Base-by-base conservation (phyloP, 2,797 vertebrate genomes). In the Muscicapa comitata region DNA sequence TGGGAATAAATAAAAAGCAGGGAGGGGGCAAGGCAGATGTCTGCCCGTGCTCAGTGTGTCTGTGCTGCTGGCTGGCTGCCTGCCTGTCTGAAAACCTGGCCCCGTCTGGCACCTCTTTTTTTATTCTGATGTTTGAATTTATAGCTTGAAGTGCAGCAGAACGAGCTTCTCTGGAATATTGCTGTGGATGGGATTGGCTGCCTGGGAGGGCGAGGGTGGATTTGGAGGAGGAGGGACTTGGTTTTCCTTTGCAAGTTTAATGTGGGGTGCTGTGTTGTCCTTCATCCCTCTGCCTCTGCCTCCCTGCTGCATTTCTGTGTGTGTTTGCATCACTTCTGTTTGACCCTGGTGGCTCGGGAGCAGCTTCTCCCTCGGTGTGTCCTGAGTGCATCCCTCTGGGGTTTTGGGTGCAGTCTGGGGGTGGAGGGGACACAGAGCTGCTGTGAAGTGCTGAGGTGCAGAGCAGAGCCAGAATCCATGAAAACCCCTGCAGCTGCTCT, bases 41-140 rank as follows among this genome's bases (percentile, higher is more conserved):
- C 81, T 80, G 33, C 31, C 72, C 55, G 23, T 29, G 68, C 79
- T n/a, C 43, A 3, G 28, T 11, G 20, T 50, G 59, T 51, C 3
- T 25, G 54, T n/a, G 4, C 45, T 61, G 45, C 82, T 90, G 91
- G 58, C 91, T 88, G 83, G 5, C 85, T 62, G 90, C 86, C 80
- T 43, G 75, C 23, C 84, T 65, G 79, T 28, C 86, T 91, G 87
- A 31, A 75, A 86, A 84, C 57, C 86, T 84, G 84, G 45, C 77
- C 65, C 66, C 4, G 86, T 86, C 93, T 93, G 94, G 86, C 80
- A 59, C 81, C 33, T 73, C 23, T 53, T 43, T 25, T 53, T 63
- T 84, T 48, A 66, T 79, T 73, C 79, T 55, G 65, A n/a, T 63
- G 23, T 88, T 92, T 72, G 80, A 92, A 84, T 94, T 67, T 43